These are phyloP conservation scores for Eurypyga helias DNA, from an alignment of 2,113 vertebrate genomes.

Conservation along the genomic window DNA sequence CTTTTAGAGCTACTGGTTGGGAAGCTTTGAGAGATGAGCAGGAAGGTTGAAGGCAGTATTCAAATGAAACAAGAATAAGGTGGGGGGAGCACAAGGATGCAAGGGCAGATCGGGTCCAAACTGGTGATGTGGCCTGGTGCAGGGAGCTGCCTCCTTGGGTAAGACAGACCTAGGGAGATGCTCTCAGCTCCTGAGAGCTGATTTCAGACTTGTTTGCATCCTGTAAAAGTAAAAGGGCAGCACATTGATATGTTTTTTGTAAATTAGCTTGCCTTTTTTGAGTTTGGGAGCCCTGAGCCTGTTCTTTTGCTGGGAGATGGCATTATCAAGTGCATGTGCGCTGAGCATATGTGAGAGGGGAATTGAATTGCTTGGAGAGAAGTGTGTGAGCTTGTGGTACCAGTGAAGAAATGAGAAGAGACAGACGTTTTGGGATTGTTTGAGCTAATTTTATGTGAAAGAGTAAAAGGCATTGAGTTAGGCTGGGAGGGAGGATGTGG, in stretches of 20 bases:
- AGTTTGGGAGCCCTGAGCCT: not conserved
- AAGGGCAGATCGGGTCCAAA: not conserved
- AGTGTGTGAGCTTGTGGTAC: conserved; percentile 8
- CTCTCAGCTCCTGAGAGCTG: not conserved
- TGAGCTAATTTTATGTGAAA: conserved; percentile 27
- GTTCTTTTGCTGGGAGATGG: not conserved
- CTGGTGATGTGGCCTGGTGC: not conserved
- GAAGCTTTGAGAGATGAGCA: not conserved
- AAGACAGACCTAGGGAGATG: not conserved
- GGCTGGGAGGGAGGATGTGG: not conserved
- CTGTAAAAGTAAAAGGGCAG: not conserved
- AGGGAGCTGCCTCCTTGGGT: not conserved
- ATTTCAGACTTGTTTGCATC: not conserved
- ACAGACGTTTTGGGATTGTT: conserved; percentile 21
- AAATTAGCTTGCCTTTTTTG: not conserved
- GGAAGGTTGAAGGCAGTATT: fast-evolving
- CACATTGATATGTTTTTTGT: not conserved
- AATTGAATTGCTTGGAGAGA: conserved; percentile 20
- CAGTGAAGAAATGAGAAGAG: conserved; percentile 16
- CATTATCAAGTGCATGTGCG: not conserved
- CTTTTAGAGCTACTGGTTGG: not conserved
- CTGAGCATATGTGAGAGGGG: conserved; percentile 35
- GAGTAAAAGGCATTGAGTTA: not conserved
- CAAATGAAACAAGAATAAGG: not conserved
- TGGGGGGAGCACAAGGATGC: not conserved